Conservation (phyloP, 2,888 invertebrate species). For the Cylloceria caligata region DNA sequence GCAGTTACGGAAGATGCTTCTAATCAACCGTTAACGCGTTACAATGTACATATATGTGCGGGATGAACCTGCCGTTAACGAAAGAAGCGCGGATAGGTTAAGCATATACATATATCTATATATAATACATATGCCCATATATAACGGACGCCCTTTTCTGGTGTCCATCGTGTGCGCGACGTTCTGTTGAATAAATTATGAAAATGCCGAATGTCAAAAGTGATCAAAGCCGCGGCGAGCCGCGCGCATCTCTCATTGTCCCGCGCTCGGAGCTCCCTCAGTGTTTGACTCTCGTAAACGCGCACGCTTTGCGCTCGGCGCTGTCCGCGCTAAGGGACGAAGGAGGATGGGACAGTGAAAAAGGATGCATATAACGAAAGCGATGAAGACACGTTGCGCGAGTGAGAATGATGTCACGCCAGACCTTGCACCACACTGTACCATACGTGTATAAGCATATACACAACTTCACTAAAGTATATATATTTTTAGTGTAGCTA, state of each 20-base stretch:
- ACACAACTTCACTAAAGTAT: background rate
- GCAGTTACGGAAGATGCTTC: conserved; percentile 61
- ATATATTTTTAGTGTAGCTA: background rate
- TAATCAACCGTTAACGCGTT: conserved; percentile 66
- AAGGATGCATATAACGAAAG: conserved; percentile 69
- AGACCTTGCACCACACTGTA: background rate
- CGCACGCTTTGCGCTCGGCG: conserved; percentile 26
- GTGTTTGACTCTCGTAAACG: conserved; percentile 74
- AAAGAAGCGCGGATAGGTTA: conserved; percentile 30
- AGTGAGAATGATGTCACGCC: conserved; percentile 76
- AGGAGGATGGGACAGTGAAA: conserved; percentile 64
- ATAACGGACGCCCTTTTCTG: conserved; percentile 26
- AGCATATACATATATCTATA: background rate
- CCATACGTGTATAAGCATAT: background rate
- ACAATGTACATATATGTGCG: conserved; percentile 41
- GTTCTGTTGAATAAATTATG: conserved; percentile 79
- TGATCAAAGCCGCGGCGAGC: conserved; percentile 79
- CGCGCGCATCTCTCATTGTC: conserved; percentile 76
- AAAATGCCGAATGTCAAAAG: conserved; percentile 80
- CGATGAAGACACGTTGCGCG: conserved; percentile 62
- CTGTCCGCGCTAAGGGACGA: conserved; percentile 20
- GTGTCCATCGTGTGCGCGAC: conserved; percentile 36
- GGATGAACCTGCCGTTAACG: conserved; percentile 49
- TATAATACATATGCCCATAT: conserved; percentile 22
- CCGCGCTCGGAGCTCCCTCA: conserved; percentile 50